phyloP scores from a whole-genome alignment of 2,888 invertebrate species.

The Orchesellides sinensis region DNA sequence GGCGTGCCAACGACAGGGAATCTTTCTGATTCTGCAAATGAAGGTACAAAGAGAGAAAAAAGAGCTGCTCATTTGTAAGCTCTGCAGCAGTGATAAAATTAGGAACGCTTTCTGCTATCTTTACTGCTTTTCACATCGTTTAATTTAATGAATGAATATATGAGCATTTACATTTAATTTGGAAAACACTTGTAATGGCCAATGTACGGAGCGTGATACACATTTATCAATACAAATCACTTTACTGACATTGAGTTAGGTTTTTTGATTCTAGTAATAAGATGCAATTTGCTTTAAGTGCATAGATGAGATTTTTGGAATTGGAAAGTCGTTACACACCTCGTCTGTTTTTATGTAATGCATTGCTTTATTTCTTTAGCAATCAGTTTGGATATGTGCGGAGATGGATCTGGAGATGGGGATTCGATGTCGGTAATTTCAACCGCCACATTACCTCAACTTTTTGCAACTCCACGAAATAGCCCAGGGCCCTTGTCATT shows the following conservation, averaged over 20 bases:
- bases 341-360: neutral
- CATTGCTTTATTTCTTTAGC: conserved; percentile 45
- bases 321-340: too few relatives aligned
- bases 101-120: neutral
- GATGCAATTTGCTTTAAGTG: neutral
- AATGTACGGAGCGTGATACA: too few relatives aligned
- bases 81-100: neutral
- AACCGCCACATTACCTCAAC: conserved; percentile 80
- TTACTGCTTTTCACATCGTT: conserved; percentile 19
- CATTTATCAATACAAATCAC: too few relatives aligned
- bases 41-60: conserved; percentile 79
- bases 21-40: conserved; percentile 87
- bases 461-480: conserved; percentile 74
- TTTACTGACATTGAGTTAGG: too few relatives aligned
- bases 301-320: too few relatives aligned
- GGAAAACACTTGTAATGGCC: too few relatives aligned
- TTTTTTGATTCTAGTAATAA: neutral
- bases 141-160: conserved; percentile 20
- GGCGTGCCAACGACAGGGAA: conserved; percentile 80
- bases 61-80: too few relatives aligned
- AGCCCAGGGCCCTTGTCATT: conserved; percentile 73
- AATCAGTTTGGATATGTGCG: conserved; percentile 74
- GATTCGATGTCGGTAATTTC: conserved; percentile 75
- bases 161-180: too few relatives aligned
- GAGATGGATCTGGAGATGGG: conserved; percentile 74